phyloP scores from a whole-genome alignment of 1,140 invertebrate species.

The Polypedilum vanderplanki region DNA sequence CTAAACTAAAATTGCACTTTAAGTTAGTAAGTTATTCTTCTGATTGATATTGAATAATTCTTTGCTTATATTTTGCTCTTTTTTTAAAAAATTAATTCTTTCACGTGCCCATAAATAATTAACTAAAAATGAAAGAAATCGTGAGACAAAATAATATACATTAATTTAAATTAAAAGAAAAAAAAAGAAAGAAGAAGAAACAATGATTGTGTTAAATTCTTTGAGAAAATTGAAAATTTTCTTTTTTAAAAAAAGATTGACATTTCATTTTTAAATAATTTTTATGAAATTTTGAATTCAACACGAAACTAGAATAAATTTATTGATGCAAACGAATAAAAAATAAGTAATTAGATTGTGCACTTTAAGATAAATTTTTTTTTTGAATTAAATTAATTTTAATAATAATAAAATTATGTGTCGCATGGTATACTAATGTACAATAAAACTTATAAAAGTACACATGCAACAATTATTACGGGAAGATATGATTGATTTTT shows the following conservation, averaged over 20 bases:
- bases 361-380: neutral
- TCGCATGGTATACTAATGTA: neutral
- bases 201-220: neutral
- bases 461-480: slow-evolving; percentile 10
- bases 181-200: neutral
- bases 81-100: neutral
- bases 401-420: slow-evolving; percentile 11
- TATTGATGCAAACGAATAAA: slow-evolving; percentile 1
- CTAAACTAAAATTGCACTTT: slow-evolving; percentile 27
- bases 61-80: neutral
- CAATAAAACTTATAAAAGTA: slow-evolving; percentile 16
- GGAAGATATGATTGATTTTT: slow-evolving; percentile 13
- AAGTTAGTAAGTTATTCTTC: slow-evolving; percentile 28
- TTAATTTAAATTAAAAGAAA: slow-evolving; percentile 26
- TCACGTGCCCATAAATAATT: slow-evolving; percentile 13
- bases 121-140: slow-evolving; percentile 1
- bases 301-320: slow-evolving; percentile 21
- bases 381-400: too few species aligned
- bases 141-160: slow-evolving; percentile 1
- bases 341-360: slow-evolving; percentile 22
- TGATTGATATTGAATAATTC: neutral
- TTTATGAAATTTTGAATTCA: neutral
- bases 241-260: neutral
- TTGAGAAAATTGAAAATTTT: neutral
- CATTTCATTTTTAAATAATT: neutral